Percentiles rank a stretch among this genome's conserved stretches.
Evolutionary conservation across 2,797 vertebrate species (phyloP).

Genomic region (Furcifer pardalis): DNA sequence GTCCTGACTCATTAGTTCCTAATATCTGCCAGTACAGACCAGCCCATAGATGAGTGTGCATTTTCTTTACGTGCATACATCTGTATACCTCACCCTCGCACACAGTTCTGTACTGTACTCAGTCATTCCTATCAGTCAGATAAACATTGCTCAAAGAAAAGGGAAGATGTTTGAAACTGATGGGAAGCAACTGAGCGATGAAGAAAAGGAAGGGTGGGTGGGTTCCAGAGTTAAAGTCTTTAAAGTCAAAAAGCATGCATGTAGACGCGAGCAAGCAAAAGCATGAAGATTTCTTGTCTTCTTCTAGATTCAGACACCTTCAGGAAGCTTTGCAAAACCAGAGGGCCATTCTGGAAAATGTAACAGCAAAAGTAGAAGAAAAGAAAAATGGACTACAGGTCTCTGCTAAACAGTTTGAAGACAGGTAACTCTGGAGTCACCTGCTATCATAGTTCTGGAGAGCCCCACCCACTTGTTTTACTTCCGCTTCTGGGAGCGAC

Average conservation of each 20-base stretch:
- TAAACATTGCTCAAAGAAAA: not conserved
- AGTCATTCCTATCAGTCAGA: not conserved
- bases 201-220: not conserved
- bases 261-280: not conserved
- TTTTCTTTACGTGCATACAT: not conserved
- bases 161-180: not conserved
- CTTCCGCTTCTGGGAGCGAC: too few relatives aligned
- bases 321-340: conserved; percentile 81
- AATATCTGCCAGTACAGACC: too few relatives aligned
- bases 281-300: not conserved
- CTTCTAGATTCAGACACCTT: conserved; percentile 76
- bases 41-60: not conserved
- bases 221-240: not conserved
- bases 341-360: conserved; percentile 78
- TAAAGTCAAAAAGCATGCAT: not conserved
- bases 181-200: not conserved
- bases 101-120: not conserved
- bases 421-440: conserved; percentile 71
- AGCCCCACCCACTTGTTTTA: conserved; percentile 14
- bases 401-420: conserved; percentile 81
- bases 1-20: too few relatives aligned
- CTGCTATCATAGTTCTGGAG: not conserved
- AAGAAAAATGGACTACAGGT: conserved; percentile 77
- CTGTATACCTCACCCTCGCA: not conserved
- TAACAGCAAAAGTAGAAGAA: conserved; percentile 79